Evolutionary conservation across 1,140 invertebrate species (phyloP), one percentile per base, ranked within the genome.

Genomic region (Listronotus bonariensis): DNA sequence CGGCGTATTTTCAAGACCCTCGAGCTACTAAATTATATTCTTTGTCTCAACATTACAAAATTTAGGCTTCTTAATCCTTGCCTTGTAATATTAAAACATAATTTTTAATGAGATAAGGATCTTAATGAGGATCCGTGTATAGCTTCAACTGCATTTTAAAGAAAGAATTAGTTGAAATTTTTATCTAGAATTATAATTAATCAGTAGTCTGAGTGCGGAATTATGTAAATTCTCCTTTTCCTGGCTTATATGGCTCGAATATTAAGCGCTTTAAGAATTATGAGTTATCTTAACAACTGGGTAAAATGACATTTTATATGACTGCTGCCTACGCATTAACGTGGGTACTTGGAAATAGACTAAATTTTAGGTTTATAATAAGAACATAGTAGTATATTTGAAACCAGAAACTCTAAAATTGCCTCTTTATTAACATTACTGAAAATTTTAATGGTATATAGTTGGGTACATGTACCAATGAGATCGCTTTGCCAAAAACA

Each of bases 141-240:
- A 43, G 38, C 40, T 42, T 56, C 41, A 31, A 15, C 41, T 43
- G 34, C 34, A 36, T 20, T 43, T 6, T 15, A 56, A 42, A 42
- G 20, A 12, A 26, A 12, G 45, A 20, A 48, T 48, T 48, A 48
- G 53, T 43, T 56, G 41, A 36, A 56, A 56, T 20, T 56, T 36
- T 56, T 36, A 36, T 56, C 53, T 56, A 43, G 20, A 43, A 56
- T 56, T 56, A 56, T 56, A 56, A 56, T 56, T 56, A 56, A 56
- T 56, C 53, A 43, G 53, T 56, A 43, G 41, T 43, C 53, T 56
- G 40, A 56, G 38, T 20, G 53, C 38, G 40, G 53, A 56, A 56
- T 56, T 56, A 56, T 56, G 53, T 43, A 43, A 56, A 56, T 56
- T 32, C 11, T 8, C 41, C 31, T 43, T 40, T 56, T 56, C 53